A percentile compares a stretch with the other conserved stretches of the same genome.
phyloP scores from a whole-genome alignment of 1,140 invertebrate species.

The Drosophila nigromelanica region DNA sequence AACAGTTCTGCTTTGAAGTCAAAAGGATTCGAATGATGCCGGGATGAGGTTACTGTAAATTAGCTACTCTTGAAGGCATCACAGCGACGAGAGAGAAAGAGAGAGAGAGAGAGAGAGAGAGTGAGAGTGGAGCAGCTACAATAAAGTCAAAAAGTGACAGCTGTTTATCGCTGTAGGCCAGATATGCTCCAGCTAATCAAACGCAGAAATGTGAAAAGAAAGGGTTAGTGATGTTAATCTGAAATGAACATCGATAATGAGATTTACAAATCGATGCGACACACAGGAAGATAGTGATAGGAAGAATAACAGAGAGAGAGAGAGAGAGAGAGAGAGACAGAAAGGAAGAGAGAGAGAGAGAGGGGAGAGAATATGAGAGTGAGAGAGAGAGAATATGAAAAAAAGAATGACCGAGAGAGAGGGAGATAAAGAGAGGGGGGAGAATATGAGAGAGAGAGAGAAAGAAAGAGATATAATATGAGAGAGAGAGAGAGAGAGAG shows the following conservation, averaged over 20 bases:
- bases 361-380: no score
- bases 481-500: no score
- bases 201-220: conserved; percentile 17
- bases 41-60: conserved; percentile 60
- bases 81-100: neutral
- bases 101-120: conserved; percentile 8
- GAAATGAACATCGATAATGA: neutral
- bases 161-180: conserved; percentile 32
- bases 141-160: conserved; percentile 40
- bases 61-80: conserved; percentile 57
- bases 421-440: no score
- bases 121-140: conserved; percentile 5
- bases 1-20: conserved; percentile 81
- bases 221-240: neutral
- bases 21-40: conserved; percentile 54
- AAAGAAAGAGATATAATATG: no score
- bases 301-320: no score
- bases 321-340: no score
- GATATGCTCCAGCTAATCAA: conserved; percentile 45
- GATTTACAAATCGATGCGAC: no score
- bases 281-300: no score
- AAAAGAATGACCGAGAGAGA: no score
- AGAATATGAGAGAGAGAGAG: no score
- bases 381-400: no score
- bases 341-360: no score